Evolutionary conservation across 2,888 invertebrate genomes (phyloP).

Genomic region (Meloe dianella): DNA sequence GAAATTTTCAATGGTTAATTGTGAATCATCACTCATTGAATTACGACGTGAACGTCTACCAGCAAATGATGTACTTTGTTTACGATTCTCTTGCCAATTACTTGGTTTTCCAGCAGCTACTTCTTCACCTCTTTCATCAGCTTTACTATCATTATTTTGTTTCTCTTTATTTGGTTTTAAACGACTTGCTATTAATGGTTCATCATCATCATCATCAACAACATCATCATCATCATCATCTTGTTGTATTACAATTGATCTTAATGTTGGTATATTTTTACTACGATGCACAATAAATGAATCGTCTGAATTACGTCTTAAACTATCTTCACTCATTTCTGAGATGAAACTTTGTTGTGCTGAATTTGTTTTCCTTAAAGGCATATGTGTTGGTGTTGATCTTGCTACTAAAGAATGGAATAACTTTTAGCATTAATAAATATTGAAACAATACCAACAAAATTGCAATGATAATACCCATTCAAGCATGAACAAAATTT

Average conservation of each 20-base stretch:
- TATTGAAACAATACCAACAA: not conserved
- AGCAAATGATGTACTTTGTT: constrained; percentile 76
- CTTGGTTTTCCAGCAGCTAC: constrained; percentile 84
- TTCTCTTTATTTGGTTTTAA: constrained; percentile 67
- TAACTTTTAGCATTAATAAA: not conserved
- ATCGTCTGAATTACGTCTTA: constrained; percentile 65
- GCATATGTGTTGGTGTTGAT: constrained; percentile 62
- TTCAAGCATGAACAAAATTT: not conserved
- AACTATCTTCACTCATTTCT: constrained; percentile 58
- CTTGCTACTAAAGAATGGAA: constrained; percentile 58
- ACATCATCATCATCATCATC: no score
- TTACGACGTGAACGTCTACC: constrained; percentile 85
- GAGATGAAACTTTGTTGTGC: constrained; percentile 55
- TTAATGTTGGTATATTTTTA: constrained; percentile 78
- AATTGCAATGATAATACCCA: not conserved
- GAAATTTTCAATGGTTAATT: constrained; percentile 90
- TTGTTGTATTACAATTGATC: constrained; percentile 68
- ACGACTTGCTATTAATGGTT: constrained; percentile 64
- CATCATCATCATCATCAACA: no score
- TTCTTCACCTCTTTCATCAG: constrained; percentile 68
- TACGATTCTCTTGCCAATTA: constrained; percentile 78
- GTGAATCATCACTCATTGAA: constrained; percentile 85
- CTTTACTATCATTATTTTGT: constrained; percentile 68
- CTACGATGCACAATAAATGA: constrained; percentile 84
- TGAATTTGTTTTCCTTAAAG: constrained; percentile 56